phyloP scores from a whole-genome alignment of 2,888 invertebrate species.

The Nomada lathburiana region DNA sequence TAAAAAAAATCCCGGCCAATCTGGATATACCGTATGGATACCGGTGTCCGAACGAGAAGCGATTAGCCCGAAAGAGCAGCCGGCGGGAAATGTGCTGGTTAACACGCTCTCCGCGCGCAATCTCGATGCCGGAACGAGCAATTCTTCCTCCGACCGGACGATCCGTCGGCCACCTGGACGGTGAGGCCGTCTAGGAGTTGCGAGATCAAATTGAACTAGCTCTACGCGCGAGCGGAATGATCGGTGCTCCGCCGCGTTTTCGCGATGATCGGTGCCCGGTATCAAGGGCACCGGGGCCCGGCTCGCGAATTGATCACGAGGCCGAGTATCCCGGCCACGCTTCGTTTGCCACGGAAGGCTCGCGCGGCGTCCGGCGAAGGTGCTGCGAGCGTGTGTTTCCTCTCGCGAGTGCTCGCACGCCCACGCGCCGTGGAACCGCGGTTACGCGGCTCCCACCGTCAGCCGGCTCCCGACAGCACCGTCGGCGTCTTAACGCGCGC shows the following conservation, averaged over 20 bases:
- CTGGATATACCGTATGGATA: no score
- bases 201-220: conserved; percentile 16
- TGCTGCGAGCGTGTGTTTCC: no score
- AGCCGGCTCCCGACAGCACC: conserved; percentile 51
- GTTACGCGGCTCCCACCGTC: conserved; percentile 58
- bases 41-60: no score
- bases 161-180: conserved; percentile 27
- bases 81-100: neutral
- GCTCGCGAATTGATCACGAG: conserved; percentile 42
- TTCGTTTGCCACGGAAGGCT: conserved; percentile 46
- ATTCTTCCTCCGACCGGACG: neutral
- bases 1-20: no score
- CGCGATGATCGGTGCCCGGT: neutral
- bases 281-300: conserved; percentile 39
- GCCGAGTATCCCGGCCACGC: conserved; percentile 36
- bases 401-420: conserved; percentile 49
- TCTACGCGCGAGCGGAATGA: conserved; percentile 12
- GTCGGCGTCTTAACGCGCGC: conserved; percentile 75
- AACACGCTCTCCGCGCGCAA: neutral
- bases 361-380: neutral
- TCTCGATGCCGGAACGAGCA: neutral
- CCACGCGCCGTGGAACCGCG: conserved; percentile 57
- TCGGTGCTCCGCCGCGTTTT: conserved; percentile 13
- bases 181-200: conserved; percentile 5
- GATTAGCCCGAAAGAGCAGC: no score